Evolutionary conservation across 2,113 vertebrate species (phyloP), one percentile per base, ranked within the genome.

Genomic region (Callospermophilus lateralis): DNA sequence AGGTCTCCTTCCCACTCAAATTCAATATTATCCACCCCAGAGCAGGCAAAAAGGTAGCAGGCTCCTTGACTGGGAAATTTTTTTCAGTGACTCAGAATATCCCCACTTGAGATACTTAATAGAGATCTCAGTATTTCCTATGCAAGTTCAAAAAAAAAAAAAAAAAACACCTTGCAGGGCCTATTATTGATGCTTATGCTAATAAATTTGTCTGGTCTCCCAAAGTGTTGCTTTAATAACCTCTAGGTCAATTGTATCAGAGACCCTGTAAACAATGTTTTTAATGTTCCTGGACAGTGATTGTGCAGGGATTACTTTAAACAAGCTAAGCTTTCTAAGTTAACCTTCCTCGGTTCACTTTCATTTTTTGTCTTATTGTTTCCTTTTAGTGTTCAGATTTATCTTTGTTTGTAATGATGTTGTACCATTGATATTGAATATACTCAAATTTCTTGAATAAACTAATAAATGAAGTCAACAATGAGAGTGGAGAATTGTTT

Each of bases 391-490:
- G 81, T 96, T 85, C 30, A 61, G 68, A 26, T 61, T 73, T 37
- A 7, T 51, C 92, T 30, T 26, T 28, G 4, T 65, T 84, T 37
- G 80, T 42, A 48, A 11, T 84, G 51, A 85, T 63, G 67, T 67
- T 70, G 6, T 81, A n/a, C 24, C 15, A 70, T 53, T 94, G 77
- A 94, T 55, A 58, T 22, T 42, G 8, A 45, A 73, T 37, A 39
- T 76, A 55, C 11, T 61, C 9, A 55, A 90, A 86, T 74, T 32
- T 76, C 72, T 80, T 77, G 28, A 96, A 42, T 86, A 95, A 93
- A 84, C 76, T 89, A 45, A 61, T 42, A 65, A 93, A 96, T 81
- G 17, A 84, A 20, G 11, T 77, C 28, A 84, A 53, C 51, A 12
- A 42, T 53, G 26, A 95, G 3, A 77, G 61, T 26, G 77, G 16